These are phyloP conservation scores for Papilio gigon DNA, from an alignment of 2,888 invertebrate genomes.

Conservation along the genomic window DNA sequence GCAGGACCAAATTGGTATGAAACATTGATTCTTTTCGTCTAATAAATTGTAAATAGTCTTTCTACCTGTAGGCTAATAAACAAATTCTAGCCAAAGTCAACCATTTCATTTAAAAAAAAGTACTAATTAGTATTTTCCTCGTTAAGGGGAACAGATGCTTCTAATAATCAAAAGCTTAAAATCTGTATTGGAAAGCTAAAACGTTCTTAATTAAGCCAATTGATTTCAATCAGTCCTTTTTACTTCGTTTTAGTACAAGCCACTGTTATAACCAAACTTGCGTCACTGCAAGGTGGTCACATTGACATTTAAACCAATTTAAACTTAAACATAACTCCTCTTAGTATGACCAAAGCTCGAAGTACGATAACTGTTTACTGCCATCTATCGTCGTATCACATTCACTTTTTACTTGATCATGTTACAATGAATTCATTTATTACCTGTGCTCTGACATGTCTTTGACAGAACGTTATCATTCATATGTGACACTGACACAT, in stretches of 20 bases:
- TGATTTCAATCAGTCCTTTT: not conserved
- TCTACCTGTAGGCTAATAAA: not conserved
- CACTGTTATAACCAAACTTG: not conserved
- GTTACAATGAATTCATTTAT: not conserved
- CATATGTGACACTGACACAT: constrained; percentile 41
- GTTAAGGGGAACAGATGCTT: not conserved
- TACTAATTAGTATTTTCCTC: not conserved
- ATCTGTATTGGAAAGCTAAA: not conserved
- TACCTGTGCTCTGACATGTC: not conserved
- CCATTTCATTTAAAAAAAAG: not conserved
- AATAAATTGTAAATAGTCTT: too few relatives aligned
- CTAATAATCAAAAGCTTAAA: not conserved
- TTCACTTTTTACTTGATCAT: not conserved
- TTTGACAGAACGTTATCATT: not conserved
- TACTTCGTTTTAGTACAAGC: not conserved
- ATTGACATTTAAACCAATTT: not conserved
- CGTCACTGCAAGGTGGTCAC: constrained; percentile 1
- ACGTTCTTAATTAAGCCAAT: not conserved
- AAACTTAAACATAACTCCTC: not conserved
- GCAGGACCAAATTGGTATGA: too few relatives aligned
- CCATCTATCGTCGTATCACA: constrained; percentile 12
- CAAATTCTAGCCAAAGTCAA: not conserved
- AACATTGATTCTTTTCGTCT: too few relatives aligned
- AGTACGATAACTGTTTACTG: not conserved
- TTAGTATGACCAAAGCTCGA: not conserved